These are phyloP conservation scores for Petrophora chlorosata DNA, from an alignment of 2,888 invertebrate species.

Conservation along the genomic window DNA sequence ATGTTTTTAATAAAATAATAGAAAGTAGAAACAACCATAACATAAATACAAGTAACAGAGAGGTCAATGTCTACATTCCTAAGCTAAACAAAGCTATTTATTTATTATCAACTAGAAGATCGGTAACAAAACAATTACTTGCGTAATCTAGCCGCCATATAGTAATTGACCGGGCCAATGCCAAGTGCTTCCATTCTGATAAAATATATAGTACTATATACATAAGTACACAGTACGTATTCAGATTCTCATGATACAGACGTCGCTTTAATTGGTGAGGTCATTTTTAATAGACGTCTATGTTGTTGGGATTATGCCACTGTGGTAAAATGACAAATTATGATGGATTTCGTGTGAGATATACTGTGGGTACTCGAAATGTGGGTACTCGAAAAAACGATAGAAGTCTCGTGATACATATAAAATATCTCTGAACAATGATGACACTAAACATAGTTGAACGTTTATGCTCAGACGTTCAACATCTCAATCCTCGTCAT, in stretches of 20 bases:
- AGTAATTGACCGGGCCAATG: slow-evolving; percentile 48
- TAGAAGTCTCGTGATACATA: too few species aligned
- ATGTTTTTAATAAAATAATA: too few species aligned
- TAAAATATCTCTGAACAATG: too few species aligned
- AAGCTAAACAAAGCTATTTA: neutral
- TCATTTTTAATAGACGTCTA: slow-evolving; percentile 32
- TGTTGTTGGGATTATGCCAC: slow-evolving; percentile 16
- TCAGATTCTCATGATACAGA: slow-evolving; percentile 34
- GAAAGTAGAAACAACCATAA: neutral
- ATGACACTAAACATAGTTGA: too few species aligned
- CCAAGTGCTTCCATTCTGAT: slow-evolving; percentile 45
- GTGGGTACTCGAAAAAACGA: too few species aligned
- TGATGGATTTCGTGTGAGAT: too few species aligned
- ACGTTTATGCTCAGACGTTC: too few species aligned
- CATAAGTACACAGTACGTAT: slow-evolving; percentile 19
- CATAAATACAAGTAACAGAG: neutral
- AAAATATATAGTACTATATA: slow-evolving; percentile 37
- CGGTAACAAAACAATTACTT: slow-evolving; percentile 11
- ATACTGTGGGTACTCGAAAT: too few species aligned
- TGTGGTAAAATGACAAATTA: neutral
- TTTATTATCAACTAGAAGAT: slow-evolving; percentile 6
- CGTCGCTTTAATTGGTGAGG: slow-evolving; percentile 40
- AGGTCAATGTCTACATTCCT: neutral
- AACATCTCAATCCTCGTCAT: too few species aligned
- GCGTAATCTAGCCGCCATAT: slow-evolving; percentile 12